Percentiles rank a stretch among this genome's conserved stretches.
phyloP scores from a whole-genome alignment of 2,888 invertebrate species.

The Celastrina argiolus region DNA sequence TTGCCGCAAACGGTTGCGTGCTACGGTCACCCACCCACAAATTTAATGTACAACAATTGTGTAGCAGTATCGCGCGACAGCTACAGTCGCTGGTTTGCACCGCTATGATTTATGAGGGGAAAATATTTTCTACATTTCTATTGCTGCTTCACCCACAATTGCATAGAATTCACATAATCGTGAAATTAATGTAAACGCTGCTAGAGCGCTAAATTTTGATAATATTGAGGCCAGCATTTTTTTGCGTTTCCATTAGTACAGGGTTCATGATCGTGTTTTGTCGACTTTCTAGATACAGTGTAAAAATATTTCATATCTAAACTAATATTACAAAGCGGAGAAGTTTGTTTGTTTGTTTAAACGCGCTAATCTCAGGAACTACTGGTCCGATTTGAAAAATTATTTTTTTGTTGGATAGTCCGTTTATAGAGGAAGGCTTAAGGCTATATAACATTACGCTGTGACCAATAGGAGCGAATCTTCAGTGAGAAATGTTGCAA shows the following conservation, averaged over 20 bases:
- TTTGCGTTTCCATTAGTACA: not conserved
- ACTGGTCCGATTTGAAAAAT: too few relatives aligned
- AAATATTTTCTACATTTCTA: constrained; percentile 11
- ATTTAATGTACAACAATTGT: too few relatives aligned
- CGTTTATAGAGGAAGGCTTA: too few relatives aligned
- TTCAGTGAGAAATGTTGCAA: too few relatives aligned
- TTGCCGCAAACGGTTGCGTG: not conserved
- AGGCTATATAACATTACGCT: too few relatives aligned
- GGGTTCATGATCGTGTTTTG: not conserved
- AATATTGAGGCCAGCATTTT: not conserved
- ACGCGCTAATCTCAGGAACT: too few relatives aligned
- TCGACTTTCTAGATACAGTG: not conserved
- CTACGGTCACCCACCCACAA: not conserved
- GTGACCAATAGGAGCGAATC: too few relatives aligned
- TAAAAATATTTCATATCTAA: not conserved
- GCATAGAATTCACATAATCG: constrained; percentile 11
- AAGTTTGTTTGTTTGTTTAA: too few relatives aligned
- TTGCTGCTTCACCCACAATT: constrained; percentile 5
- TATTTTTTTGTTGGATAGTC: too few relatives aligned
- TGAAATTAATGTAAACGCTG: constrained; percentile 5
- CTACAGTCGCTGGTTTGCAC: not conserved
- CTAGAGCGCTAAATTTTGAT: not conserved
- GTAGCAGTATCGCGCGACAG: not conserved
- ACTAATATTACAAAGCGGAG: too few relatives aligned
- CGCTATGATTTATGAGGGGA: constrained; percentile 3